These are phyloP conservation scores for Melanotaenia maccullochi DNA, from an alignment of 2,797 vertebrate genomes.

Conservation along the genomic window DNA sequence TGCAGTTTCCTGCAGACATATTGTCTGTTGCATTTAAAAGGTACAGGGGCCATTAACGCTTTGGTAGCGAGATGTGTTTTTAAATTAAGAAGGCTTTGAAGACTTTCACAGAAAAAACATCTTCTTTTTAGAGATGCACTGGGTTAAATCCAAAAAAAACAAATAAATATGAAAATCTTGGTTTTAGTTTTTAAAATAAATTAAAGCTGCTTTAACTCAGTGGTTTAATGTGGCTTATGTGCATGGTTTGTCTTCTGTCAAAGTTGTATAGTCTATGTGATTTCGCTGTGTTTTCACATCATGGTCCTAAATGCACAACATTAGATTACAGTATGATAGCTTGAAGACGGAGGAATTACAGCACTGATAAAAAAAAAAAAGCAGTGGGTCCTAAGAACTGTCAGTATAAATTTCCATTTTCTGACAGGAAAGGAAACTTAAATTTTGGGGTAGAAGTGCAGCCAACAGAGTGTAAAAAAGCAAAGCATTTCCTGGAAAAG, in stretches of 20 bases:
- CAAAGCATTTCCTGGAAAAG: neutral
- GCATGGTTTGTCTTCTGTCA: conserved; percentile 46
- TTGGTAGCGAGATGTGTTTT: conserved; percentile 19
- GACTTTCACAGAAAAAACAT: conserved; percentile 8
- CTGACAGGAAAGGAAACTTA: neutral
- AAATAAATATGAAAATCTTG: conserved; percentile 5
- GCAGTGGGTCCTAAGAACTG: neutral
- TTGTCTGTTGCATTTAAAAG: conserved; percentile 57
- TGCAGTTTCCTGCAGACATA: conserved; percentile 52
- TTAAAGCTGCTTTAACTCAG: neutral
- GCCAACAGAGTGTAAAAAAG: neutral
- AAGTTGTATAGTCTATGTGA: neutral
- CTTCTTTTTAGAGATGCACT: neutral
- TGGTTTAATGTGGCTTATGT: conserved; percentile 43
- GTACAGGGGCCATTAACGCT: conserved; percentile 55
- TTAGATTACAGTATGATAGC: neutral
- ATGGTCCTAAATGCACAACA: neutral
- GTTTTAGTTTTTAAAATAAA: neutral
- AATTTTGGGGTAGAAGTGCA: neutral
- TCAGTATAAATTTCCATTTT: conserved; percentile 2
- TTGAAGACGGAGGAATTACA: conserved; percentile 1
- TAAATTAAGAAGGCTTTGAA: conserved; percentile 42
- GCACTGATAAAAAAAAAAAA: neutral
- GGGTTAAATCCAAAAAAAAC: conserved; percentile 15
- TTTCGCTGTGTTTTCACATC: neutral